Base-by-base conservation (phyloP, 2,797 vertebrate species). In the Hapalemur alaotrensis region DNA sequence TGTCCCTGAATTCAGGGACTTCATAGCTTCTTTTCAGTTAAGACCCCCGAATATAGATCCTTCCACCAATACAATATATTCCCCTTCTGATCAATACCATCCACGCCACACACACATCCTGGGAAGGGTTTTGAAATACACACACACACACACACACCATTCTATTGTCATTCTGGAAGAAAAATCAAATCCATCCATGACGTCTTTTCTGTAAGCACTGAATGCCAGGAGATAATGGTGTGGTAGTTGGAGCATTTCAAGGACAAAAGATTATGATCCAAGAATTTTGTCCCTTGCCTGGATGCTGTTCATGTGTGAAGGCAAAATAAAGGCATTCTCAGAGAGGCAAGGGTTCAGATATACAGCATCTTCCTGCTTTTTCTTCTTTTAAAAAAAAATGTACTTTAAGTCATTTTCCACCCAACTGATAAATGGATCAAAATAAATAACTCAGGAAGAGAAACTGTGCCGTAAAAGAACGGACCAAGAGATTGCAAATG, bases 371-470 rank as follows among this genome's bases (percentile, higher is more conserved):
- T 78, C 63, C 69, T 75, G 70, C 81, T 46, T 78, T 67, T 85
- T 86, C 84, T 92, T 88, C 13, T 32, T 70, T 50, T n/a, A 81
- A 87, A 81, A 81, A 38, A 85, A 80, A 59, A 75, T n/a, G 52
- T 41, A 30, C 23, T n/a, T 93, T 48, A 80, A 75, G 61, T 84
- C 73, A 35, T 67, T 48, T 5, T 30, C 61, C 2, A 84, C 25
- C 41, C 57, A 87, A 20, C 1, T 85, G 79, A 86, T 70, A 81
- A 93, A 65, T 92, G 57, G 30, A 70, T 93, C 43, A 88, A 91
- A 96, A 95, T 41, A 87, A 96, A 91, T 46, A 95, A 38, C 65
- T 87, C 50, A 93, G 86, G 89, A 79, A 96, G 61, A 92, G 7
- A 94, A 93, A 80, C 23, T 23, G 18, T 92, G 46, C 78, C 57